Base-by-base conservation (phyloP, 1,140 invertebrate species). In the Campoletis sonorensis region DNA sequence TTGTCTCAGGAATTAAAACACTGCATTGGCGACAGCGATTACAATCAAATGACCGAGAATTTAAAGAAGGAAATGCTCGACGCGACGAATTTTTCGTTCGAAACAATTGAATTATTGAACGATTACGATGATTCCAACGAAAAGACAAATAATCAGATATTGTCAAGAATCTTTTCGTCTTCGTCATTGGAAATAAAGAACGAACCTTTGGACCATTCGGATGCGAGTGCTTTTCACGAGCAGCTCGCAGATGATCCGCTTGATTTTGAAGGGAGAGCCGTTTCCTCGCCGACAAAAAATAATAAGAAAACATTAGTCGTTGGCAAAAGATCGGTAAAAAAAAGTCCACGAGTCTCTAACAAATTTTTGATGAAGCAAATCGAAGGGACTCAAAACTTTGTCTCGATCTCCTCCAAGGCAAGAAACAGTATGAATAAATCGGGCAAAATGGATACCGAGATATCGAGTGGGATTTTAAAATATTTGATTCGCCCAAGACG, bases 31-130 rank as follows among this genome's bases (percentile, higher is more conserved):
- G 30, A 81, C 75, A 15, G 21, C 75, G 80, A 81, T 71, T 81
- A 78, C n/a, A 75, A 71, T 3, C 49, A 37, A 77, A 37, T 78
- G 67, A 61, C 37, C 21, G 54, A 73, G 2, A 8, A 27, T 4
- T 54, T 80, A 13, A 26, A 80, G 26, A 64, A 33, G 3, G 70
- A 71, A 30, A 18, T 54, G 37, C 33, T 21, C 10, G 68, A 80
- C 23, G 8, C 18, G 15, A 30, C 33, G 27, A 68, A 61, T 67
- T 81, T 84, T 13, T 58, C 58, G 30, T 30, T 85, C 51, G 81
- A 86, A 21, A 27, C 54, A n/a, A 83, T 86, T n/a, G 76, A 85
- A 7, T 70, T 88, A n/a, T 75, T 83, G 11, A 82, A 88, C 68
- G 81, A 88, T 40, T 81, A 87, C 8, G 58, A 82, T 77, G 78